Conservation (phyloP, 2,113 vertebrate genomes). For the Sinosuthora webbiana region DNA sequence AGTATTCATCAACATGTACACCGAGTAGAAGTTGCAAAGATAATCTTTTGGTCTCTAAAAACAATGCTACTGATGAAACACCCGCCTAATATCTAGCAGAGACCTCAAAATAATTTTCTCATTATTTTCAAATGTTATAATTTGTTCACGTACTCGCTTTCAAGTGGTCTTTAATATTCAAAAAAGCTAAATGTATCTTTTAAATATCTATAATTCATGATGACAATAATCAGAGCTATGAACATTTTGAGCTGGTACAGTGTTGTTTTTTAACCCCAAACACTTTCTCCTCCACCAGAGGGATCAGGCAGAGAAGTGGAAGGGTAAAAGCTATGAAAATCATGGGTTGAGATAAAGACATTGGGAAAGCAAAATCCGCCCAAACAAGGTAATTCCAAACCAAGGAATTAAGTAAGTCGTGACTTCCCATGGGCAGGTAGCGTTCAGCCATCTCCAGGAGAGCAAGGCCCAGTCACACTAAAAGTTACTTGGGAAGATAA, state of each 20-base stretch:
- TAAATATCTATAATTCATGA: not conserved
- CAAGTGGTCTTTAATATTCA: not conserved
- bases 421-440: not conserved
- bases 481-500: not conserved
- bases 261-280: not conserved
- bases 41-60: not conserved
- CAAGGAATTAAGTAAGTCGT: not conserved
- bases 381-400: not conserved
- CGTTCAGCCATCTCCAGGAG: not conserved
- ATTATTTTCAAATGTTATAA: not conserved
- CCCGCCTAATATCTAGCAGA: not conserved
- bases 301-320: not conserved
- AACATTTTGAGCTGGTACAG: not conserved
- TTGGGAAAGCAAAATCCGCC: not conserved
- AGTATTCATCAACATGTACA: not conserved
- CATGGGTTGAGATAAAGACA: not conserved
- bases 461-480: too few relatives aligned
- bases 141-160: not conserved
- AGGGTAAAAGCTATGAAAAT: not conserved
- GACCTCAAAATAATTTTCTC: not conserved
- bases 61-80: not conserved
- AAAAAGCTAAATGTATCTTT: not conserved
- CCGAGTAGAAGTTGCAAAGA: not conserved
- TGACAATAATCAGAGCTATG: not conserved
- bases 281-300: rapidly evolving